A percentile compares a stretch with the other conserved stretches of the same genome.
These are phyloP conservation scores for Acipenser ruthenus DNA, from an alignment of 2,797 vertebrate species.

Conservation along the genomic window DNA sequence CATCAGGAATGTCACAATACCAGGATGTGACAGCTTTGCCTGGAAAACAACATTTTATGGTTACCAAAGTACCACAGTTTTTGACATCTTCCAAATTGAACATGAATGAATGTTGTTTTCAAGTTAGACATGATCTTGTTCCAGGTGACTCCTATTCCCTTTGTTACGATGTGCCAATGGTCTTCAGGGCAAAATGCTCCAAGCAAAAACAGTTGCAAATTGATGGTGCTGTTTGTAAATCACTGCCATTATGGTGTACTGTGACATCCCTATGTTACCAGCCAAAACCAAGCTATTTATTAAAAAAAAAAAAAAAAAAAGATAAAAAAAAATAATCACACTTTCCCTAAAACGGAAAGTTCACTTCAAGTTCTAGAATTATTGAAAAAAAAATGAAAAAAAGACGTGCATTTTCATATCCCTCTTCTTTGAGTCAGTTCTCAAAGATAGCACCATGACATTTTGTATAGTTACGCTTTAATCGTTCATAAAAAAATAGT, in stretches of 20 bases:
- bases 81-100: constrained; percentile 50
- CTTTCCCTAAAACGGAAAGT: constrained; percentile 97
- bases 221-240: too few species aligned
- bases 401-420: constrained; percentile 70
- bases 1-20: constrained; percentile 73
- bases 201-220: constrained; percentile 29
- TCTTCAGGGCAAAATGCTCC: constrained; percentile 37
- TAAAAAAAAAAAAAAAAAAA: neutral
- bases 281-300: constrained; percentile 58
- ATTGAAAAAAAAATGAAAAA: constrained; percentile 36
- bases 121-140: neutral
- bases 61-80: constrained; percentile 38
- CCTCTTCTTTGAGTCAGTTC: constrained; percentile 71
- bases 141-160: neutral
- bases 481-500: constrained; percentile 95
- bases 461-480: constrained; percentile 86
- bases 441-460: constrained; percentile 91
- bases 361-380: constrained; percentile 74
- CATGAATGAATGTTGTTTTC: constrained; percentile 23
- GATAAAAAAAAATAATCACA: constrained; percentile 63
- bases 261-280: constrained; percentile 58
- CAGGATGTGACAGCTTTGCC: constrained; percentile 61
- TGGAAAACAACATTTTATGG: constrained; percentile 48
- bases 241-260: constrained; percentile 31
- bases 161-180: constrained; percentile 22